A percentile compares a stretch with the other conserved stretches of the same genome.
phyloP scores from a whole-genome alignment of 2,797 vertebrate genomes.

The Falco cherrug region DNA sequence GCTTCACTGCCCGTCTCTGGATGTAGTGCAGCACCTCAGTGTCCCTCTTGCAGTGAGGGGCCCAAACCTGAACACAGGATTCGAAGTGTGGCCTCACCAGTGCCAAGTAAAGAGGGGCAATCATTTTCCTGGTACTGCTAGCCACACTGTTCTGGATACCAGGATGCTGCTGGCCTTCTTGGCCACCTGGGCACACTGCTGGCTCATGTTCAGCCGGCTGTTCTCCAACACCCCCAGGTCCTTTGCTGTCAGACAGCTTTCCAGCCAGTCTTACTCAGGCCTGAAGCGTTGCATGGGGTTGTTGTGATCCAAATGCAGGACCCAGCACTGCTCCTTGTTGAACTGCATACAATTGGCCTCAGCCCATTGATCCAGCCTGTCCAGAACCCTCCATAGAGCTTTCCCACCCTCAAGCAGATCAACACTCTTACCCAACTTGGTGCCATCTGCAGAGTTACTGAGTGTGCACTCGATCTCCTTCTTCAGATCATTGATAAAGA shows the following conservation, averaged over 20 bases:
- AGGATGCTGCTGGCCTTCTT: background rate
- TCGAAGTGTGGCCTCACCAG: background rate
- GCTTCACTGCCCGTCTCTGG: too few relatives aligned
- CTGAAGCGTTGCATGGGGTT: background rate
- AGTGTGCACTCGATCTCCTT: background rate
- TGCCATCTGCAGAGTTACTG: background rate
- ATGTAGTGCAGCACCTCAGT: too few relatives aligned
- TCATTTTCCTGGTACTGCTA: background rate
- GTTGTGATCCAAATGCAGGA: background rate
- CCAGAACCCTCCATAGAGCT: background rate
- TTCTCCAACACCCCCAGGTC: background rate
- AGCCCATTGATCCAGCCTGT: background rate
- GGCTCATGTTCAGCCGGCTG: rapidly evolving
- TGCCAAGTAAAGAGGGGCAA: background rate
- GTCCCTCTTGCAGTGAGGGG: too few relatives aligned
- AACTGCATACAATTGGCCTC: background rate
- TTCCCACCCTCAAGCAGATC: background rate
- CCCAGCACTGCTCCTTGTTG: background rate
- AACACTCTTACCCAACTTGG: background rate
- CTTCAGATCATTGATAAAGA: background rate
- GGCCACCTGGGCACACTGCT: background rate
- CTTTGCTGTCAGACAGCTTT: rapidly evolving
- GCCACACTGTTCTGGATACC: background rate
- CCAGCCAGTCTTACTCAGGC: background rate
- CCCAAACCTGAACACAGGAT: too few relatives aligned